A percentile compares a stretch with the other conserved stretches of the same genome.
phyloP scores from a whole-genome alignment of 1,140 invertebrate species.

The Triops cancriformis region DNA sequence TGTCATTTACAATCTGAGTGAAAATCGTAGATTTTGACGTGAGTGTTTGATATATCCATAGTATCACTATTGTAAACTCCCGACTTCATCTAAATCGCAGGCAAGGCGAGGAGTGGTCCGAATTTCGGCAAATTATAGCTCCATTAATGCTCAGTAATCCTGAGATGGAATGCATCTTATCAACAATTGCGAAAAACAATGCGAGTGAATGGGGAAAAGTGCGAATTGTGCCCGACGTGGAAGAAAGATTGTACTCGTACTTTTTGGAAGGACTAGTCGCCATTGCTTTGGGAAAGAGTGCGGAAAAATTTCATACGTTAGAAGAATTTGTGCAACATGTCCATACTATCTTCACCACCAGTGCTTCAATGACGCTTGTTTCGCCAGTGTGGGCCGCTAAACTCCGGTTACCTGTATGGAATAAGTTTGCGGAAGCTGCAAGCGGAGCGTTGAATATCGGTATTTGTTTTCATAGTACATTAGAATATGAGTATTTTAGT shows the following conservation, averaged over 20 bases:
- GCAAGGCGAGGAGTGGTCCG: conserved; percentile 69
- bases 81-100: conserved; percentile 38
- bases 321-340: conserved; percentile 52
- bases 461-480: too few relatives aligned
- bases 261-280: conserved; percentile 24
- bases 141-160: conserved; percentile 51
- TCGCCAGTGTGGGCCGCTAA: conserved; percentile 55
- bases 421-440: conserved; percentile 56
- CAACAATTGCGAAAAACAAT: neutral
- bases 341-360: conserved; percentile 62
- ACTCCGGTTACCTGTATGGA: conserved; percentile 59
- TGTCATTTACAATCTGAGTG: too few relatives aligned
- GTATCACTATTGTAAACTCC: too few relatives aligned
- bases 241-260: conserved; percentile 26
- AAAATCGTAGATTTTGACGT: too few relatives aligned
- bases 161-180: neutral
- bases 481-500: conserved; percentile 37
- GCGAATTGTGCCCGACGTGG: neutral
- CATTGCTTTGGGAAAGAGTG: neutral
- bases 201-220: conserved; percentile 12
- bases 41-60: too few relatives aligned
- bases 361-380: conserved; percentile 55
- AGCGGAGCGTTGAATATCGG: conserved; percentile 49
- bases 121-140: conserved; percentile 58
- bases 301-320: neutral